A percentile compares a stretch with the other conserved stretches of the same genome.
Evolutionary conservation across 2,888 invertebrate species (phyloP).

Genomic region (Disparrhopalites patrizii): DNA sequence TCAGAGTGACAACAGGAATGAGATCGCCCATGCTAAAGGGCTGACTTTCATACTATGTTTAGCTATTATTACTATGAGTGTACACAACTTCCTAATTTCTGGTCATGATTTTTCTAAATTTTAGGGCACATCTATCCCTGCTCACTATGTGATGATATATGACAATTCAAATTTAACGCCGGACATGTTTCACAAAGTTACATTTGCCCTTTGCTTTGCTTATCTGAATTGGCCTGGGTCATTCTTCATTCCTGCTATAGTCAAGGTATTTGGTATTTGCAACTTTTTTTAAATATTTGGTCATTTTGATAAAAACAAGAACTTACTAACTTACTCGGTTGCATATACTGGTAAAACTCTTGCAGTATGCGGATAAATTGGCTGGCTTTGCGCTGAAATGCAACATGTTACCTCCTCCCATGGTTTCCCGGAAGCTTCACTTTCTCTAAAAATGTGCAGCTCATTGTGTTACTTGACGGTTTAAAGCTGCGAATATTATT

Average conservation of each 20-base stretch:
- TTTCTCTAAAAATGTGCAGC: too few species aligned
- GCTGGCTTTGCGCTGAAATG: conserved; percentile 9
- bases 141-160: conserved; percentile 17
- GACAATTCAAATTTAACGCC: conserved; percentile 13
- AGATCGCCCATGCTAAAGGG: too few species aligned
- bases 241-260: conserved; percentile 17
- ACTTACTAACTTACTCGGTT: neutral
- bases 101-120: too few species aligned
- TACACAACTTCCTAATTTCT: too few species aligned
- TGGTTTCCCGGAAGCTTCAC: too few species aligned
- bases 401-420: neutral
- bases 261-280: conserved; percentile 6
- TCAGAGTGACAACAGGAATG: too few species aligned
- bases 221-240: conserved; percentile 26
- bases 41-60: too few species aligned
- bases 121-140: conserved; percentile 18
- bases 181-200: conserved; percentile 11
- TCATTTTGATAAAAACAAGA: neutral
- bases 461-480: too few species aligned
- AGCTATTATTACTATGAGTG: too few species aligned
- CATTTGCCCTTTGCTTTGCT: conserved; percentile 12
- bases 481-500: too few species aligned
- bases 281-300: neutral
- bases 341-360: neutral
- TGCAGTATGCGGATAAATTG: conserved; percentile 13